These are phyloP conservation scores for Andricus grossulariae DNA, from an alignment of 1,140 invertebrate species.

Conservation along the genomic window DNA sequence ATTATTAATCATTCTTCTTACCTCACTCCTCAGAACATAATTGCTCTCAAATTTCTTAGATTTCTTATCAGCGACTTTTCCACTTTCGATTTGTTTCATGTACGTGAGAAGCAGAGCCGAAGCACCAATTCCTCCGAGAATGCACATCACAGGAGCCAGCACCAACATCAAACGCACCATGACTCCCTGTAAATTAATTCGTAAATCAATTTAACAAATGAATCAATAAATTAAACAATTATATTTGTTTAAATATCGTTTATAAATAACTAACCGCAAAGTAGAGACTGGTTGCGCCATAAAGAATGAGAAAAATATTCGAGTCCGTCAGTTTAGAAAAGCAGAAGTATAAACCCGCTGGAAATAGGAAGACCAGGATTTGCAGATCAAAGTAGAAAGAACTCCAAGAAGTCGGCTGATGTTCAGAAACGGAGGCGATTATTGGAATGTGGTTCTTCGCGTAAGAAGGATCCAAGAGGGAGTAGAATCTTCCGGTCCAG, in stretches of 20 bases:
- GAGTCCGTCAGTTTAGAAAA: constrained; percentile 95
- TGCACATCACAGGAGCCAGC: constrained; percentile 98
- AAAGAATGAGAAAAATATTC: constrained; percentile 98
- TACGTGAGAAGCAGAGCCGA: constrained; percentile 93
- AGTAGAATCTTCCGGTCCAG: constrained; percentile 99
- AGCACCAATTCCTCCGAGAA: constrained; percentile 94
- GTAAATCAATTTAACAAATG: background rate
- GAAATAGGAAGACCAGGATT: constrained; percentile 96
- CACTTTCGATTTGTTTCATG: constrained; percentile 88
- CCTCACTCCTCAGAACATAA: constrained; percentile 91
- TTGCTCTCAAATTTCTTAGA: constrained; percentile 87
- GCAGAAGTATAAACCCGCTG: constrained; percentile 96
- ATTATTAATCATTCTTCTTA: constrained; percentile 62
- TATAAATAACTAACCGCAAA: constrained; percentile 88
- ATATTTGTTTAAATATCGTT: no score
- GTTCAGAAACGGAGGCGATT: constrained; percentile 98
- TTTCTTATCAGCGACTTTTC: constrained; percentile 78
- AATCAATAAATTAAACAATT: background rate
- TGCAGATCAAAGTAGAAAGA: constrained; percentile 98
- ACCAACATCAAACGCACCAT: constrained; percentile 99
- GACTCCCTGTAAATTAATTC: constrained; percentile 84
- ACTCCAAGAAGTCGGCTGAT: constrained; percentile 99
- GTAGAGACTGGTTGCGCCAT: constrained; percentile 98
- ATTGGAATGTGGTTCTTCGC: constrained; percentile 99
- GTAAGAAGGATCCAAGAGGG: constrained; percentile 97